Conservation (phyloP, 1,140 invertebrate species). For the Papilio dardanus region DNA sequence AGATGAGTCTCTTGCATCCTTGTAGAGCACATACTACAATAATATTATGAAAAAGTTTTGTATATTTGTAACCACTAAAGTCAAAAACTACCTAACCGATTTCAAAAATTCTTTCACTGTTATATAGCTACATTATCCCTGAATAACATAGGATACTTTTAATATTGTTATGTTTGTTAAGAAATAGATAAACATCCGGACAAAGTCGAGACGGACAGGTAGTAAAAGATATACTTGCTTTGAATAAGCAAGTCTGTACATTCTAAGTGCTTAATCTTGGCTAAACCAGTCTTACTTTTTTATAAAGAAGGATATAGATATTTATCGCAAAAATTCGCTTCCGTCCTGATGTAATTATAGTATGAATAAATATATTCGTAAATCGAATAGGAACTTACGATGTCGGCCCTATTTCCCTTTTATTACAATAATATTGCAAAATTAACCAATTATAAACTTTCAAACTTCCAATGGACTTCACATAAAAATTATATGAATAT, state of each 20-base stretch:
- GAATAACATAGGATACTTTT: neutral
- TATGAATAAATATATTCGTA: neutral
- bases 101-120: neutral
- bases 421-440: neutral
- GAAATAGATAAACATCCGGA: too few relatives aligned
- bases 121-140: neutral
- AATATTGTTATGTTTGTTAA: too few relatives aligned
- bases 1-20: neutral
- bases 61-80: neutral
- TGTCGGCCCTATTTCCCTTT: neutral
- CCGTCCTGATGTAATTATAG: neutral
- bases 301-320: neutral
- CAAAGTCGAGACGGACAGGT: neutral
- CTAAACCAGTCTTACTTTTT: neutral
- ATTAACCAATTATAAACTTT: neutral
- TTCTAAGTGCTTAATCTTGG: neutral
- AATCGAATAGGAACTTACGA: neutral
- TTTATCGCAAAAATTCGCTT: slow-evolving; percentile 3
- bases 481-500: too few relatives aligned
- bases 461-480: neutral
- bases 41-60: neutral
- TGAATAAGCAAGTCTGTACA: neutral
- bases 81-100: neutral
- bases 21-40: neutral
- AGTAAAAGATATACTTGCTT: neutral